Conservation (phyloP, 35 echinoderm and acorn worm species). For the Eucidaris tribuloides region DNA sequence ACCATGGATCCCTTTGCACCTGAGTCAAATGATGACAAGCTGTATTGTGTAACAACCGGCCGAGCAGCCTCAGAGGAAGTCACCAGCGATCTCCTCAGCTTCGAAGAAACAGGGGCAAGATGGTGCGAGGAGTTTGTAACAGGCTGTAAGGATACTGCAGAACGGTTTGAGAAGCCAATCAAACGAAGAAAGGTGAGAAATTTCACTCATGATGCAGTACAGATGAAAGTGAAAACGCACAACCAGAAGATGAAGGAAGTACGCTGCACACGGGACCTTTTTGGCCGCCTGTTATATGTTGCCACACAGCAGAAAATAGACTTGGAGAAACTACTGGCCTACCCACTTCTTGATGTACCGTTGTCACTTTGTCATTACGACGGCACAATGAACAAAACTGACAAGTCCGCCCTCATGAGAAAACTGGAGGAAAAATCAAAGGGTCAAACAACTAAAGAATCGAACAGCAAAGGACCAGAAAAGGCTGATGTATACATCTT, state of each 20-base stretch:
- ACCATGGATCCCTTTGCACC: background rate
- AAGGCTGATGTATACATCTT: background rate
- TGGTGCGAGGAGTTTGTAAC: background rate
- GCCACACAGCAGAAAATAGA: conserved; percentile 16
- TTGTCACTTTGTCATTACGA: conserved; percentile 12
- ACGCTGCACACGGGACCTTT: conserved; percentile 17
- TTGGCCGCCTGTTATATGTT: conserved; percentile 19
- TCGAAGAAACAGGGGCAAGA: background rate
- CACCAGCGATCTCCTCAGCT: background rate
- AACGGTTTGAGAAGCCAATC: conserved; percentile 23
- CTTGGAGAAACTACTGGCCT: background rate
- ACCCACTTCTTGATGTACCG: conserved; percentile 2
- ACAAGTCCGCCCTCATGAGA: background rate
- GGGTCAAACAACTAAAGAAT: background rate
- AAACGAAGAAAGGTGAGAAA: conserved; percentile 8
- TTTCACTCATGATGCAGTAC: background rate
- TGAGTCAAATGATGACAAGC: background rate
- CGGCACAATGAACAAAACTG: conserved; percentile 23
- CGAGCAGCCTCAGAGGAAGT: background rate
- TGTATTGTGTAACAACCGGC: conserved; percentile 8
- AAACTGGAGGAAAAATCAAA: background rate
- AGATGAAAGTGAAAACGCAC: background rate
- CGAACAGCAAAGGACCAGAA: background rate
- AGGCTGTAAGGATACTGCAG: background rate
- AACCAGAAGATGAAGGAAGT: conserved; percentile 20